Evolutionary conservation across 2,888 invertebrate species (phyloP), one percentile per base, ranked within the genome.

Genomic region (Malthinus flaveolus): DNA sequence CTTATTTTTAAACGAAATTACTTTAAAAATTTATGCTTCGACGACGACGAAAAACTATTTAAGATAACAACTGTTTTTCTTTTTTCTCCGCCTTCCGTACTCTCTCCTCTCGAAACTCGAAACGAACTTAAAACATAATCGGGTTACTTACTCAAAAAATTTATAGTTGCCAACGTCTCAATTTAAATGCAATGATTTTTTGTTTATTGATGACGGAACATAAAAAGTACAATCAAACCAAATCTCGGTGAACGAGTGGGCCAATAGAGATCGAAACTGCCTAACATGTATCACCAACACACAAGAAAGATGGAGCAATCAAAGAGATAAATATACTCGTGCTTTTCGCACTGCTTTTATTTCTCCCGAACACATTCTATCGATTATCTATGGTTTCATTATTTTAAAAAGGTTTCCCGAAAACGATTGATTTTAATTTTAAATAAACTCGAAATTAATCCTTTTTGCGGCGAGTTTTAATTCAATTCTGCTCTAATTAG

Each of bases 241-340:
- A 73, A 73, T 69, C 68, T 67, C 64, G 71, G 71, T 73, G 75
- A 74, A 75, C 71, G 74, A 73, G 73, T 73, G 72, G 23, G 71
- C 73, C 75, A 72, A 75, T 75, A 72, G 72, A 71, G 52, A 53
- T 61, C 39, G 56, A 63, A 64, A 66, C 64, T 59, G 60, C 58
- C 59, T 71, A 65, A 68, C 70, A 71, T 74, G 71, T 72, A 73
- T 73, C 74, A 69, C 57, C 56, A 66, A 66, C 67, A 69, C 72
- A 59, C 67, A 71, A 74, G 74, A 75, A 72, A 70, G 71, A 75
- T 75, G 72, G 69, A 68, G 73, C 74, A 73, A 75, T 75, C 72
- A 69, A 65, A 66, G 65, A 74, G 73, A 75, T 73, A 73, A 74
- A 75, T 75, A 72, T 73, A 71, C 68, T 69, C 66, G 60, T 68